Evolutionary conservation across 2,113 vertebrate genomes (phyloP).

Genomic region (Hemiprocne comata): DNA sequence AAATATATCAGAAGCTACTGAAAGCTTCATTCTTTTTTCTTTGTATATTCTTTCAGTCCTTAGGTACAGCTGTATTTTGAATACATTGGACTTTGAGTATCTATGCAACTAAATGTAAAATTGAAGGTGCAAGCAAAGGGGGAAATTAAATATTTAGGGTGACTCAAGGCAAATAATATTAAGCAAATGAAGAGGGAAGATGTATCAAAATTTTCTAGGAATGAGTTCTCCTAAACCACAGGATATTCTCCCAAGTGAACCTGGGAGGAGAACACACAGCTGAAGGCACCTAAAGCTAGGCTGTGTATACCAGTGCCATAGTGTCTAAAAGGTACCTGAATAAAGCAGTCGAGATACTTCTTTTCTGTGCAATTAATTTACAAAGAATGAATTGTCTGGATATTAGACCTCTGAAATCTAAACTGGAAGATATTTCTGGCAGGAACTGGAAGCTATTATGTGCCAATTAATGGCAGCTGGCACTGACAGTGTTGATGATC

Average conservation of each 20-base stretch:
- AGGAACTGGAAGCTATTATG: not conserved
- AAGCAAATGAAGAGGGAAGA: not conserved
- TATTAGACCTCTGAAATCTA: not conserved
- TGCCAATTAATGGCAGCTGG: not conserved
- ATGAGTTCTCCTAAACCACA: not conserved
- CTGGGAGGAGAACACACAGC: rapidly evolving
- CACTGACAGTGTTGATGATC: not conserved
- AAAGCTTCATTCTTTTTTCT: not conserved
- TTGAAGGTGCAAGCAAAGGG: not conserved
- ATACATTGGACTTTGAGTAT: not conserved
- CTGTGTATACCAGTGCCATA: not conserved
- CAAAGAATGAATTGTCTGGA: not conserved
- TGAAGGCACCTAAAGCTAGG: not conserved
- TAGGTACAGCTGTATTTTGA: not conserved
- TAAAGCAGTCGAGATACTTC: not conserved
- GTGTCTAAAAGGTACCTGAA: not conserved
- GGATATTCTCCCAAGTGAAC: not conserved
- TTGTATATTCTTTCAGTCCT: not conserved
- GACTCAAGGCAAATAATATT: not conserved
- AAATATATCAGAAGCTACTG: not conserved
- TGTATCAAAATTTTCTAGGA: not conserved
- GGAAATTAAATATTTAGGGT: not conserved
- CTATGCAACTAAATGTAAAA: not conserved
- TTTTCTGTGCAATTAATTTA: not conserved
- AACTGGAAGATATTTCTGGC: not conserved